Conservation (phyloP, 2,113 vertebrate species). For the Struthio camelus region DNA sequence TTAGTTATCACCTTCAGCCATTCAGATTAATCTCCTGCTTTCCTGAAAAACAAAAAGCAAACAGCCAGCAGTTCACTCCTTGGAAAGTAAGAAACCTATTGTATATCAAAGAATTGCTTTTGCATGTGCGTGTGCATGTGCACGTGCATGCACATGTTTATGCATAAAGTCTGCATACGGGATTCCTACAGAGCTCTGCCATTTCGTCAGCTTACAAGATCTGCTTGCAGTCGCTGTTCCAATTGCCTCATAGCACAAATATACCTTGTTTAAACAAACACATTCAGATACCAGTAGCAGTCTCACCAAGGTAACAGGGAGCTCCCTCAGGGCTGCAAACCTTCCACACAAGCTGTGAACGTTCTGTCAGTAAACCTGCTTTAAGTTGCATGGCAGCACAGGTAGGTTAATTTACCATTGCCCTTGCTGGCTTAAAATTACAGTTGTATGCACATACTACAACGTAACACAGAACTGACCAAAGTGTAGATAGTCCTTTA, state of each 20-base stretch:
- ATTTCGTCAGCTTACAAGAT: not conserved
- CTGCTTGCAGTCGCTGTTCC: not conserved
- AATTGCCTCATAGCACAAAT: not conserved
- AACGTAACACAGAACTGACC: not conserved
- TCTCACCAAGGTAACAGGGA: not conserved
- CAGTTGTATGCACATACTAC: not conserved
- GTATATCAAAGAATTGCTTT: not conserved
- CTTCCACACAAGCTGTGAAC: not conserved
- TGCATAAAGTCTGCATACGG: not conserved
- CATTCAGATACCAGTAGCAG: not conserved
- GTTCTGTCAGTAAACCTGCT: not conserved
- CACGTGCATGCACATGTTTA: not conserved
- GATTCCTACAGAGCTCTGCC: not conserved
- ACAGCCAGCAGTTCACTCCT: not conserved
- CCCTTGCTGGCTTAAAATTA: not conserved
- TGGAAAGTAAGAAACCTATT: not conserved
- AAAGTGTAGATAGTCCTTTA: not conserved
- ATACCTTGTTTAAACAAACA: not conserved
- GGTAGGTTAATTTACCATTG: not conserved
- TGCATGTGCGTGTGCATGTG: not conserved
- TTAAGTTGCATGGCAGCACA: not conserved
- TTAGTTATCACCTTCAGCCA: not conserved
- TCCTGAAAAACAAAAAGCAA: not conserved
- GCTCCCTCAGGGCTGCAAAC: not conserved
- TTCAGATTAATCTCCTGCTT: not conserved